phyloP scores from a whole-genome alignment of 1,140 invertebrate species.

The Drosophila albomicans region DNA sequence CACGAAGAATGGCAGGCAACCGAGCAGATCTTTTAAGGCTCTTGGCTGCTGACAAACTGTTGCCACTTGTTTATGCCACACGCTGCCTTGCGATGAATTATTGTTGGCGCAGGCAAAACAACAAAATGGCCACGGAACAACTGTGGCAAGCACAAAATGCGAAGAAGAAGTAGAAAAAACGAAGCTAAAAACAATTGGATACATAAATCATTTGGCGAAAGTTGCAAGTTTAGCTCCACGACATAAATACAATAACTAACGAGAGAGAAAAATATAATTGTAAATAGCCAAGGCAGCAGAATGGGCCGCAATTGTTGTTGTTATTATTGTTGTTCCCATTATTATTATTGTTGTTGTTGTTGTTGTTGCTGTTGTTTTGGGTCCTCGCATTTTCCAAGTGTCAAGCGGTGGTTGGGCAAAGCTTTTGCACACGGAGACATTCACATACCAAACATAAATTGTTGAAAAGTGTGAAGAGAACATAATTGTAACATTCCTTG shows the following conservation, averaged over 20 bases:
- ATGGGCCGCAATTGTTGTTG: slow-evolving; percentile 42
- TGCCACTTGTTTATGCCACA: slow-evolving; percentile 75
- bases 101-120: slow-evolving; percentile 66
- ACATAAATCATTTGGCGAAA: slow-evolving; percentile 79
- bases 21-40: slow-evolving; percentile 59
- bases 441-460: slow-evolving; percentile 83
- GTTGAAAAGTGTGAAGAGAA: slow-evolving; percentile 83
- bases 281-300: slow-evolving; percentile 68
- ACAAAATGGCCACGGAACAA: slow-evolving; percentile 14
- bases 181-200: slow-evolving; percentile 76
- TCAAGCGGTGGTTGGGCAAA: slow-evolving; percentile 59
- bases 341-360: slow-evolving; percentile 34
- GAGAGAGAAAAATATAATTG: slow-evolving; percentile 82
- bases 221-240: slow-evolving; percentile 77
- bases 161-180: slow-evolving; percentile 13
- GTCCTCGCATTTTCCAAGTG: slow-evolving; percentile 51
- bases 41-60: slow-evolving; percentile 75
- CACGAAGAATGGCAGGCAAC: not conserved
- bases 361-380: slow-evolving; percentile 48
- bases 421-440: slow-evolving; percentile 52
- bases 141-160: no score
- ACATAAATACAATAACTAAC: slow-evolving; percentile 83
- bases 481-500: slow-evolving; percentile 84
- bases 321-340: slow-evolving; percentile 27
- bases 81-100: slow-evolving; percentile 72